Base-by-base conservation (phyloP, 2,888 invertebrate genomes). In the Furcula furcula region DNA sequence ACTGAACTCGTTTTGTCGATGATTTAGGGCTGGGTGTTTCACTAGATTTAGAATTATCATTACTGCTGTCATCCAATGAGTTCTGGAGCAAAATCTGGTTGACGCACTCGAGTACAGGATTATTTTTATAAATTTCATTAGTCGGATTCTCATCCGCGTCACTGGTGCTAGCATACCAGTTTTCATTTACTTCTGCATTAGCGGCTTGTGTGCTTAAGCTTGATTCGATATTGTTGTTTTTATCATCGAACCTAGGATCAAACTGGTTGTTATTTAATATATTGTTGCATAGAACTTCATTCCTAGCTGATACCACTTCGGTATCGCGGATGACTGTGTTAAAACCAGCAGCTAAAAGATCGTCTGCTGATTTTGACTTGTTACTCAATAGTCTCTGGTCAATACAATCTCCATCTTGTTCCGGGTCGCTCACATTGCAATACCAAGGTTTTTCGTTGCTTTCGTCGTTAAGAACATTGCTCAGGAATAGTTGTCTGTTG, bases 81-180 rank as follows among this genome's bases (percentile, higher is more conserved):
- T 95, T 95, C 56, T 95, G 93, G 16, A 96, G 77, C 21, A 96
- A 80, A 55, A 96, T 96, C 78, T 94, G 95, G 82, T 95, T 95
- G 48, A 96, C 95, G 65, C 95, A 95, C 75, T 96, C 95, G 30
- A 96, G 77, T 4, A 96, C 95, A 1, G 95, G 95, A 78, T 95
- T 96, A 52, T 95, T 94, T 70, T 93, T 92, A 52, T 93, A 93
- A 52, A 93, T 91, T 65, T 92, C 92, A 63, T 91, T 90, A 12
- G 92, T 91, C 36, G 92, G 92, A 44, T 92, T 91, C 50, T 94
- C 94, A 65, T 95, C 95, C 26, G 93, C 93, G 65, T 94, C 95
- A 64, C 94, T 94, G 10, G 93, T 93, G 63, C 93, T 93, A 7
- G 93, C 93, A 74, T 95, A 95, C 95, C 95, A 95, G 72, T 94